Evolutionary conservation across 2,888 invertebrate genomes (phyloP), one percentile per base, ranked within the genome.

Genomic region (Boloria euphrosyne): DNA sequence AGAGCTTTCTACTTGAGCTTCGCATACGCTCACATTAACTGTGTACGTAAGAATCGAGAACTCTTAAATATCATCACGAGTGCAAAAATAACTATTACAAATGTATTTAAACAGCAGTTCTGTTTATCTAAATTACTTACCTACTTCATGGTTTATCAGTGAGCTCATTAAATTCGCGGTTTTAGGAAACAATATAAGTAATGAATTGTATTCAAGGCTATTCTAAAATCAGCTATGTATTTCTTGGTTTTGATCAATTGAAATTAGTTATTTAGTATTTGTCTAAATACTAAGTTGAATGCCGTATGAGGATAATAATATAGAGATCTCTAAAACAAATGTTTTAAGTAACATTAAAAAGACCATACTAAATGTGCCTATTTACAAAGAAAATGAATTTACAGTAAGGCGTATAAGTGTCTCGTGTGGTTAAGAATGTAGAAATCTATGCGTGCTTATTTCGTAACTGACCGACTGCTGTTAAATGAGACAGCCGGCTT

Each of bases 351-450:
- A 46, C 18, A 57, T 13, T n/a, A 22, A 46, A 57, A 18, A 22
- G 46, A 7, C 44, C 5, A 22, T 22, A 46, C n/a, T 46, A n/a
- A 27, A 22, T 10, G 10, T 38, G 10, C 31, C 31, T 27, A 52
- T 57, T 46, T 13, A 57, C 22, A 46, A 57, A 22, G 46, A 57
- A 55, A 57, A 57, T 46, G 31, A 31, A 49, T 58, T 49, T 13
- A 49, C 58, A 14, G 47, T 49, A 59, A 59, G 17, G 59, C 52
- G 53, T 59, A 31, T 60, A 51, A 62, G 18, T 68, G 58, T 55
- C 54, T 59, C 54, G 54, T 66, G 66, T 60, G 62, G 65, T 66
- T 54, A 52, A 52, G 52, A 57, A 61, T 64, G 61, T 67, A 54
- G 67, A 58, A 66, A 62, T 66, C 57, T 62, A 50, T 44, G 50